Conservation (phyloP, 2,888 invertebrate genomes). For the Cataglyphis altisquamis region DNA sequence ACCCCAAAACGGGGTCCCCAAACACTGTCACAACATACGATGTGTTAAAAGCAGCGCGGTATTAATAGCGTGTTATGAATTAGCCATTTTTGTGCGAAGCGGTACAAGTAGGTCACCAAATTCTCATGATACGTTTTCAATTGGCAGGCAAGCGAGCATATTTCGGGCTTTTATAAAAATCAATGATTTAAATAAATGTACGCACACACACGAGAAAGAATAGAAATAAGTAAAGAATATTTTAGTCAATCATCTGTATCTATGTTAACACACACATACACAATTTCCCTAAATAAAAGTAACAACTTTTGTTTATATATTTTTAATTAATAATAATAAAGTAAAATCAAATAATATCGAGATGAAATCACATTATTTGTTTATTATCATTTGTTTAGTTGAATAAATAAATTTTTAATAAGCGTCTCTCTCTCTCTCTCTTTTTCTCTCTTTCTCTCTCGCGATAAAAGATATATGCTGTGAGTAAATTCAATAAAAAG, state of each 20-base stretch:
- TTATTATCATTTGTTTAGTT: background rate
- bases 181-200: slow-evolving; percentile 21
- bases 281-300: background rate
- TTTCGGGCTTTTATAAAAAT: slow-evolving; percentile 42
- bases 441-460: too few species aligned
- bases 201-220: background rate
- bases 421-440: background rate
- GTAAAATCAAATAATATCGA: background rate
- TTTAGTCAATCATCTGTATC: background rate
- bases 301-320: background rate
- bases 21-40: slow-evolving; percentile 83
- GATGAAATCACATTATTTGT: background rate
- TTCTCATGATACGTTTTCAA: slow-evolving; percentile 57
- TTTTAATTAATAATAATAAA: background rate
- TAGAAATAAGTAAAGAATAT: slow-evolving; percentile 3
- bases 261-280: background rate
- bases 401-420: background rate
- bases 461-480: too few species aligned
- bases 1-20: slow-evolving; percentile 81
- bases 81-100: slow-evolving; percentile 68
- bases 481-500: slow-evolving; percentile 3
- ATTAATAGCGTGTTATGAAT: slow-evolving; percentile 82
- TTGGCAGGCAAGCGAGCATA: slow-evolving; percentile 46
- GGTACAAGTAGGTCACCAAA: slow-evolving; percentile 71
- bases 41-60: slow-evolving; percentile 73